Evolutionary conservation across 2,113 vertebrate species (phyloP), one percentile per base, ranked within the genome.

Genomic region (Callipepla squamata): DNA sequence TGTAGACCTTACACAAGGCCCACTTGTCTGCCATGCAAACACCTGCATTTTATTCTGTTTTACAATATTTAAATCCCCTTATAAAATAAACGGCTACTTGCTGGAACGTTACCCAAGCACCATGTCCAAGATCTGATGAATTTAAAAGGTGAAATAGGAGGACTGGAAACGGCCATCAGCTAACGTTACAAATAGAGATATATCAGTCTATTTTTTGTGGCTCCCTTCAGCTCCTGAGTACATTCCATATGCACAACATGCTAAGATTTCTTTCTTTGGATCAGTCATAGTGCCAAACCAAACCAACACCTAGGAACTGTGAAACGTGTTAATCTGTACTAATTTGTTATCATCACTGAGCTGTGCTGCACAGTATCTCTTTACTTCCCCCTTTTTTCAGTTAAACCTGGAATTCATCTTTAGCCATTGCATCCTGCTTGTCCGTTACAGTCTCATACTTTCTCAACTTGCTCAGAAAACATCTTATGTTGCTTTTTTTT

Each of bases 1-100:
- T 81, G 42, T 45, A 50, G 65, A 65, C 47, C 19, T 90, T 75
- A 40, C 53, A 44, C 7, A 53, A 80, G 53, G 85, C 50, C 96
- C 67, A 15, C 85, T 95, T 75, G 76, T 91, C 85, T 91, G 66
- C 58, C 86, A 65, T 81, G 59, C 85, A 88, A 96, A 90, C 95
- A 96, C 91, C 89, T 96, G 93, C 48, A 47, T 90, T 94, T 94
- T 96, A 94, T 96, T 95, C 94, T 23, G 45, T 93, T 97, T 94
- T 96, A 96, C 92, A 96, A 72, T 96, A 97, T 96, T 96, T 96
- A 94, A 96, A 97, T 96, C 96, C 92, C 77, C 94, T 95, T 96
- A 92, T 96, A 96, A 96, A 96, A 94, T 95, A 96, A 95, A 95
- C 63, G 9, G 87, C 88, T 93, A 89, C 85, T 94, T 86, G 80